phyloP scores from a whole-genome alignment of 2,797 vertebrate species.

The Arctocebus calabarensis region DNA sequence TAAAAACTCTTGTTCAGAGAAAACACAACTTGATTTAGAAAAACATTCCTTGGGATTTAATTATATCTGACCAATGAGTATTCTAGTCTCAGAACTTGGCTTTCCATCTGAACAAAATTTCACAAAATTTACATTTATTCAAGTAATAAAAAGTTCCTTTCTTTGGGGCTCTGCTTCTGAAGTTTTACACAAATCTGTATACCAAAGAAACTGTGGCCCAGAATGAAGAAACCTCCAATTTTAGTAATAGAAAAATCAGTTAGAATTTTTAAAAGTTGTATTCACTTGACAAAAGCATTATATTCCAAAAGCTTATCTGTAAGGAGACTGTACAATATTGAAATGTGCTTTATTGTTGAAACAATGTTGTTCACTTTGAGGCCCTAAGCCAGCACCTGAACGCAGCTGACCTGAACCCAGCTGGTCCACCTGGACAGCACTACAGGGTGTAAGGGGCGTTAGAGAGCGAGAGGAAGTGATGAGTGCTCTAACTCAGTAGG shows the following conservation, averaged over 20 bases:
- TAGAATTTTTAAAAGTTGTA: background rate
- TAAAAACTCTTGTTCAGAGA: constrained; percentile 20
- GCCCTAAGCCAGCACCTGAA: background rate
- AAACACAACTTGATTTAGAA: constrained; percentile 17
- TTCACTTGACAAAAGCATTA: background rate
- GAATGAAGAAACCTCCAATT: constrained; percentile 13
- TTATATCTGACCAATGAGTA: background rate
- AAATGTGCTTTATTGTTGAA: background rate
- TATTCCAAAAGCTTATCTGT: background rate
- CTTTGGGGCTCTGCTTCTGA: background rate
- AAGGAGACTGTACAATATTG: background rate
- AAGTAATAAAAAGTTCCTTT: background rate
- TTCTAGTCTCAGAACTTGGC: constrained; percentile 20
- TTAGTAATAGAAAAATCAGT: constrained; percentile 3
- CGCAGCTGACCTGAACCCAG: background rate
- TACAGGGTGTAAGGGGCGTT: background rate
- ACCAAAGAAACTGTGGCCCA: background rate
- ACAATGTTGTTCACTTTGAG: background rate
- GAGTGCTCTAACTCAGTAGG: background rate
- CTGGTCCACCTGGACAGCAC: background rate
- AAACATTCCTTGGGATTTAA: constrained; percentile 8
- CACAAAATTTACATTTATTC: background rate
- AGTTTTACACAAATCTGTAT: background rate
- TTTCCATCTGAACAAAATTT: background rate
- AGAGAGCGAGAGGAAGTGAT: background rate